phyloP scores from a whole-genome alignment of 92 coral and sea anemone genomes.

The Epizoanthus stellaris region DNA sequence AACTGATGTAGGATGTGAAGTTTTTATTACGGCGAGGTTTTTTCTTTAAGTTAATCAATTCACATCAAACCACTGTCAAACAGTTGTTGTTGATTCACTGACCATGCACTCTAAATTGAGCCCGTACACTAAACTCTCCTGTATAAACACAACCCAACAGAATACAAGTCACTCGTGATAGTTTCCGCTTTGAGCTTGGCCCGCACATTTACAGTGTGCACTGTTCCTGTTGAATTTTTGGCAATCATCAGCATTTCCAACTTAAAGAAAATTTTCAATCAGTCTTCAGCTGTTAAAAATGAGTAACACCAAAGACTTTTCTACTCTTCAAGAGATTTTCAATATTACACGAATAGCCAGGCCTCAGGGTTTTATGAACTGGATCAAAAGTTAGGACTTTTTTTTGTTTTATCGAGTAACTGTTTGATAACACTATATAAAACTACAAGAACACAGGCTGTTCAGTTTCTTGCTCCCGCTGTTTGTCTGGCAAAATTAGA shows the following conservation, averaged over 20 bases:
- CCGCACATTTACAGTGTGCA: neutral
- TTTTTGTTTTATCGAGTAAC: no score
- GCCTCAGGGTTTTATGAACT: no score
- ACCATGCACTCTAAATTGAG: neutral
- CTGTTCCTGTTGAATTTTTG: no score
- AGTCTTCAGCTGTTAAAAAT: no score
- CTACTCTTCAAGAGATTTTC: no score
- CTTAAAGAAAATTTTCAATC: no score
- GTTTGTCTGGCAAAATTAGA: neutral
- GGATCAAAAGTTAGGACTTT: no score
- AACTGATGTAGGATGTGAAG: neutral
- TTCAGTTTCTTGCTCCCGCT: no score
- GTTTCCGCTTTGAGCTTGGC: neutral
- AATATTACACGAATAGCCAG: no score
- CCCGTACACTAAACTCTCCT: slow-evolving; percentile 4
- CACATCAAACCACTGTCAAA: neutral
- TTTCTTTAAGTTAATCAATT: neutral
- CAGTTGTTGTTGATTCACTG: neutral
- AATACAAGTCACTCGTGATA: neutral
- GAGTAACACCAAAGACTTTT: no score
- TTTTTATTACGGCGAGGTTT: neutral
- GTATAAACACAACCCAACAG: neutral
- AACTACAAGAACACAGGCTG: neutral
- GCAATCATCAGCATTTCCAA: no score
- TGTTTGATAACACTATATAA: neutral